Percentiles rank a stretch among this genome's conserved stretches.
Evolutionary conservation across 2,888 invertebrate species (phyloP).

Genomic region (Pyrrhia umbra): DNA sequence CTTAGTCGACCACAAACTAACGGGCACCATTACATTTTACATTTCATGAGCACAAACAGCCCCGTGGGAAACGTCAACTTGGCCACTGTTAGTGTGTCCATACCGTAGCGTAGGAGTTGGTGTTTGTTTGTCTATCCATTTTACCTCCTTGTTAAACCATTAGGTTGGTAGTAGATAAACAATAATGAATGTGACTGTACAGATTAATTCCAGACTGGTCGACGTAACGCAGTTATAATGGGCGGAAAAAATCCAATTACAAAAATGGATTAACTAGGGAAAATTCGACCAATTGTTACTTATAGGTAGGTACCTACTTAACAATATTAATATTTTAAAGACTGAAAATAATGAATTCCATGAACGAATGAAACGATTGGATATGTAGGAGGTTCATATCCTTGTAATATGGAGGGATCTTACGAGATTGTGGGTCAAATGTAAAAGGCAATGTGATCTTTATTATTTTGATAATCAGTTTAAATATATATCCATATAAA

Average conservation of each 20-base stretch:
- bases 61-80: constrained; percentile 83
- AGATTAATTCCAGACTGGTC: background rate
- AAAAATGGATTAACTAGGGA: constrained; percentile 14
- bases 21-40: constrained; percentile 77
- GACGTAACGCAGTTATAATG: background rate
- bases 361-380: too few relatives aligned
- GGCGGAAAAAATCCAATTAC: constrained; percentile 17
- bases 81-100: constrained; percentile 58
- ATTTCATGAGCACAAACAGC: constrained; percentile 76
- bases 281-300: too few relatives aligned
- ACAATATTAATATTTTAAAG: too few relatives aligned
- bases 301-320: too few relatives aligned
- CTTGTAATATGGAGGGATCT: too few relatives aligned
- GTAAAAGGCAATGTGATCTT: too few relatives aligned
- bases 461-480: too few relatives aligned
- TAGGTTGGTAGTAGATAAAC: background rate
- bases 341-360: too few relatives aligned
- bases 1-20: constrained; percentile 64
- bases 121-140: constrained; percentile 38
- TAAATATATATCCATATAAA: too few relatives aligned
- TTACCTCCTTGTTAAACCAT: constrained; percentile 27
- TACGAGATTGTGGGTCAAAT: too few relatives aligned
- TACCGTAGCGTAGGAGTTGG: constrained; percentile 54
- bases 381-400: too few relatives aligned
- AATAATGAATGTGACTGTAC: background rate